A percentile compares a stretch with the other conserved stretches of the same genome.
phyloP scores from a whole-genome alignment of 1,140 invertebrate species.

The Archegozetes longisetosus region DNA sequence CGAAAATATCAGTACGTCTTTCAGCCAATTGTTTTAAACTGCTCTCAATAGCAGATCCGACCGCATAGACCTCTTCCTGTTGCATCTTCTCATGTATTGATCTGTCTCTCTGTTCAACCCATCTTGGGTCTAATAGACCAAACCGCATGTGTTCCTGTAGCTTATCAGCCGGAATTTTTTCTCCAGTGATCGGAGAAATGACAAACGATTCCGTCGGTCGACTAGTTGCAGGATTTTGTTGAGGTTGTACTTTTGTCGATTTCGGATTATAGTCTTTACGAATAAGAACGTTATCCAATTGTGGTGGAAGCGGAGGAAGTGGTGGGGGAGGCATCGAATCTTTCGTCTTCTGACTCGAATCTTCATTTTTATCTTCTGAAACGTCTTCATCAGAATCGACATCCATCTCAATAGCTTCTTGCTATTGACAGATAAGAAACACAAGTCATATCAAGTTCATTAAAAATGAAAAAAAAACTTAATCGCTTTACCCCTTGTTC shows the following conservation, averaged over 20 bases:
- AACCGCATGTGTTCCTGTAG: slow-evolving; percentile 88
- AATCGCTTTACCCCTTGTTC: slow-evolving; percentile 26
- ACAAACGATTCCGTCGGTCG: slow-evolving; percentile 67
- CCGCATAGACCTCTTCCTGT: slow-evolving; percentile 70
- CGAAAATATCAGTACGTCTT: slow-evolving; percentile 98
- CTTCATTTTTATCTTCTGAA: slow-evolving; percentile 33
- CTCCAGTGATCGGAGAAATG: slow-evolving; percentile 94
- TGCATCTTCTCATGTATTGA: slow-evolving; percentile 62
- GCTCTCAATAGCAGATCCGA: slow-evolving; percentile 78
- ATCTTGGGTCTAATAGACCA: slow-evolving; percentile 83
- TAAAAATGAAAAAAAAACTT: slow-evolving; percentile 2
- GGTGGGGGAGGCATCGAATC: slow-evolving; percentile 33
- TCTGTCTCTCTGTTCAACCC: slow-evolving; percentile 89
- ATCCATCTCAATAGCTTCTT: slow-evolving; percentile 53
- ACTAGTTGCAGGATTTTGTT: slow-evolving; percentile 37
- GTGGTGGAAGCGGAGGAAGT: slow-evolving; percentile 58
- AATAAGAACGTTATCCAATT: slow-evolving; percentile 78
- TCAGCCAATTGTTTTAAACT: slow-evolving; percentile 91
- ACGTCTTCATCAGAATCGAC: slow-evolving; percentile 62
- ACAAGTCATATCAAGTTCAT: no score
- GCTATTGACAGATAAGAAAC: slow-evolving; percentile 1
- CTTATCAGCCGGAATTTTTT: slow-evolving; percentile 88
- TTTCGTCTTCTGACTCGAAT: slow-evolving; percentile 6
- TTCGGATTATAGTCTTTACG: slow-evolving; percentile 95
- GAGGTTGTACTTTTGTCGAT: slow-evolving; percentile 33